phyloP scores from a whole-genome alignment of 2,797 vertebrate genomes.

The Eutrigla gurnardus region DNA sequence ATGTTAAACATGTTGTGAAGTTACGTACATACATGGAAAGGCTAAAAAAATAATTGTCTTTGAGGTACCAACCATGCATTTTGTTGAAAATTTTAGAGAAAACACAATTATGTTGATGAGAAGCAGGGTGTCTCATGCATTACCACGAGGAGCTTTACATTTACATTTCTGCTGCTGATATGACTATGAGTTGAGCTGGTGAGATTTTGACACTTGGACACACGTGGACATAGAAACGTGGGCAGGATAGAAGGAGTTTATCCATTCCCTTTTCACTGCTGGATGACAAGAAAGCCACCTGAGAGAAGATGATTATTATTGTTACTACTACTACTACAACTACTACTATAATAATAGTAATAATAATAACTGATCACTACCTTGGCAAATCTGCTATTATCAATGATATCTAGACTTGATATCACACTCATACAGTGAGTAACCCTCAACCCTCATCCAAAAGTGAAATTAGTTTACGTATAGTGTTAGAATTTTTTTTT shows the following conservation, averaged over 20 bases:
- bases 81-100: conserved; percentile 36
- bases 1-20: conserved; percentile 11
- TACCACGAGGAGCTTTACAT: conserved; percentile 23
- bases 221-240: conserved; percentile 15
- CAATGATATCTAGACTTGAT: conserved; percentile 4
- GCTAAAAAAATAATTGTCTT: conserved; percentile 55
- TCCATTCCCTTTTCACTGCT: conserved; percentile 50
- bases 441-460: not conserved
- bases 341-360: too few relatives aligned
- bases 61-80: conserved; percentile 51
- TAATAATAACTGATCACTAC: not conserved
- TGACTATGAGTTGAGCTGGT: conserved; percentile 49
- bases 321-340: not conserved
- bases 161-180: conserved; percentile 53
- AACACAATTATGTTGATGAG: conserved; percentile 28
- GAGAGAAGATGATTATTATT: conserved; percentile 64
- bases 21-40: conserved; percentile 46
- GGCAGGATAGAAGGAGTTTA: conserved; percentile 6
- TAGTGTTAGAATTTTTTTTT: not conserved
- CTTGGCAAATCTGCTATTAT: not conserved
- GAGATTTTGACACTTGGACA: conserved; percentile 45
- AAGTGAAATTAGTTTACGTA: not conserved
- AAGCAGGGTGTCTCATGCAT: conserved; percentile 28
- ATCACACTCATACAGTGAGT: conserved; percentile 12
- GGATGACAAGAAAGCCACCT: conserved; percentile 68